Conservation (phyloP, 1,140 invertebrate species). For the Drepana arcuata region DNA sequence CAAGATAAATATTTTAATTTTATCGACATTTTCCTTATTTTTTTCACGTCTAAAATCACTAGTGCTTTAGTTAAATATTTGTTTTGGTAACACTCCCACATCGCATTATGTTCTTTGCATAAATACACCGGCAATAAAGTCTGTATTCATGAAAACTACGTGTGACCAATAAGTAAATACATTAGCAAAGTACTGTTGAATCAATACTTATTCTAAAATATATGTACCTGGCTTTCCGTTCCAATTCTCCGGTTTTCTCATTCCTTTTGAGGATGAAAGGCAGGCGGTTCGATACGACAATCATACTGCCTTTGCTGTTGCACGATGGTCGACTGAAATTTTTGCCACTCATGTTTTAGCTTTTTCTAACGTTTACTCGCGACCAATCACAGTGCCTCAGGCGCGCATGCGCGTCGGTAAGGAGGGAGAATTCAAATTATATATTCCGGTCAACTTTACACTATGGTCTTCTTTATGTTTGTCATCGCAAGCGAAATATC, state of each 20-base stretch:
- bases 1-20: too few relatives aligned
- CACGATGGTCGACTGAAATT: conserved; percentile 57
- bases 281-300: conserved; percentile 91
- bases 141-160: too few relatives aligned
- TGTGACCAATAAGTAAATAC: too few relatives aligned
- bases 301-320: conserved; percentile 80
- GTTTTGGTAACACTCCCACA: too few relatives aligned
- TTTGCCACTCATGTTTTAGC: conserved; percentile 51
- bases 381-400: conserved; percentile 48
- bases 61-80: too few relatives aligned
- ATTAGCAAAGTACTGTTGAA: too few relatives aligned
- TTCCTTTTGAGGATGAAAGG: conserved; percentile 88
- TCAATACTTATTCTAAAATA: too few relatives aligned
- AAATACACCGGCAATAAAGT: too few relatives aligned
- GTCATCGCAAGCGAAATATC: conserved; percentile 34
- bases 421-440: conserved; percentile 47
- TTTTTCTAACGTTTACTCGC: conserved; percentile 29
- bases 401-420: conserved; percentile 47
- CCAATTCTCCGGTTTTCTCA: conserved; percentile 78
- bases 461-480: conserved; percentile 24
- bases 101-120: too few relatives aligned
- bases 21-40: too few relatives aligned
- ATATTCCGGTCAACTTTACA: conserved; percentile 18
- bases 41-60: too few relatives aligned
- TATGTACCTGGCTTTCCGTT: conserved; percentile 84